Percentiles rank a stretch among this genome's conserved stretches.
These are phyloP conservation scores for Poecilia picta DNA, from an alignment of 2,797 vertebrate species.

Conservation along the genomic window DNA sequence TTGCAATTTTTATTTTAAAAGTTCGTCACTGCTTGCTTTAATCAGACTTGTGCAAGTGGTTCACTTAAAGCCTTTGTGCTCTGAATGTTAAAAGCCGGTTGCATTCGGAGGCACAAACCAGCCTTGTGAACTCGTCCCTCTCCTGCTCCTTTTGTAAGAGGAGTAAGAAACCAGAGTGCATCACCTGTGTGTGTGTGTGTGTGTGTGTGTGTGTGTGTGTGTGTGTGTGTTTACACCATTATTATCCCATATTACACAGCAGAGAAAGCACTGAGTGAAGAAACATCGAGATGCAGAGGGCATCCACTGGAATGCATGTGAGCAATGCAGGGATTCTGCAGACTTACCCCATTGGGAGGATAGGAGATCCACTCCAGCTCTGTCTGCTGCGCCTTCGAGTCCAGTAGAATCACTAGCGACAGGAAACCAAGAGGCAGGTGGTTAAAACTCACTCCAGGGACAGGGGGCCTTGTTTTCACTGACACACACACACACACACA, in stretches of 20 bases:
- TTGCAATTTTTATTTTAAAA: slow-evolving; percentile 52
- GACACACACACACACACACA: no score
- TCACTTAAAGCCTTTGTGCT: slow-evolving; percentile 46
- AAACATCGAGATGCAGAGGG: slow-evolving; percentile 7
- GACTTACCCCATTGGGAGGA: slow-evolving; percentile 96
- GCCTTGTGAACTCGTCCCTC: neutral
- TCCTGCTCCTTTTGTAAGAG: neutral
- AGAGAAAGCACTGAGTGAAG: slow-evolving; percentile 28
- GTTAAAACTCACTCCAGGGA: slow-evolving; percentile 68
- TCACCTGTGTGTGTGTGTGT: slow-evolving; percentile 3
- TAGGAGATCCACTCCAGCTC: slow-evolving; percentile 99
- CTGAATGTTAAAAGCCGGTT: slow-evolving; percentile 40
- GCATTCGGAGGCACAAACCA: slow-evolving; percentile 30
- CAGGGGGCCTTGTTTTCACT: slow-evolving; percentile 24
- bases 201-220: neutral
- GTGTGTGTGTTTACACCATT: slow-evolving; percentile 11
- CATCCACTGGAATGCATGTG: slow-evolving; percentile 13
- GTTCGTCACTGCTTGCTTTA: slow-evolving; percentile 42
- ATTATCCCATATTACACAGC: slow-evolving; percentile 33
- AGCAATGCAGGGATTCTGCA: slow-evolving; percentile 35
- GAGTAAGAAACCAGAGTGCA: neutral
- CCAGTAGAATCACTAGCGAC: slow-evolving; percentile 95
- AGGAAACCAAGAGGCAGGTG: slow-evolving; percentile 73
- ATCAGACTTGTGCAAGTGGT: slow-evolving; percentile 42
- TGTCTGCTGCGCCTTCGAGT: slow-evolving; percentile 99